Percentiles rank a stretch among this genome's conserved stretches.
phyloP scores from a whole-genome alignment of 2,888 invertebrate species.

The Drosophila robusta region DNA sequence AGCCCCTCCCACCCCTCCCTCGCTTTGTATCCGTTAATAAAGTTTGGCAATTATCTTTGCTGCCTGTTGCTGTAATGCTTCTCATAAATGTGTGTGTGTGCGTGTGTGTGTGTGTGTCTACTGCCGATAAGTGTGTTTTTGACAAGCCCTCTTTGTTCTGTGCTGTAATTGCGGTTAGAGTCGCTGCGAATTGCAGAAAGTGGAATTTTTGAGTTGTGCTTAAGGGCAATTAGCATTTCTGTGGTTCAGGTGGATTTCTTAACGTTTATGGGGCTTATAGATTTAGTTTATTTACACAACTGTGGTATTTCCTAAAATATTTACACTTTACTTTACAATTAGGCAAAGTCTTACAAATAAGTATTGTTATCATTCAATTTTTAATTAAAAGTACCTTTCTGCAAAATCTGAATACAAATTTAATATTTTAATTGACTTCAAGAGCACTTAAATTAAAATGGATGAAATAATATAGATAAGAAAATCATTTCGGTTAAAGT shows the following conservation, averaged over 20 bases:
- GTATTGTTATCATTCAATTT: too few relatives aligned
- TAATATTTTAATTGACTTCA: too few relatives aligned
- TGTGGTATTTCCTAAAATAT: too few relatives aligned
- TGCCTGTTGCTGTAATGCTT: slow-evolving; percentile 68
- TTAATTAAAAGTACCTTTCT: too few relatives aligned
- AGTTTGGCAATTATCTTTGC: slow-evolving; percentile 75
- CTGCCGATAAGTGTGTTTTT: slow-evolving; percentile 9
- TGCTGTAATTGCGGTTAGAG: slow-evolving; percentile 12
- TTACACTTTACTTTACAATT: too few relatives aligned
- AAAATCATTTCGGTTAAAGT: too few relatives aligned
- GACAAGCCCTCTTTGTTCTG: slow-evolving; percentile 23
- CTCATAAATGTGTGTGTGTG: neutral
- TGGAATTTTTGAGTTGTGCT: slow-evolving; percentile 10
- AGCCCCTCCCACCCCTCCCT: neutral
- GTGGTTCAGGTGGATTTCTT: neutral
- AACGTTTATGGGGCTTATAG: neutral
- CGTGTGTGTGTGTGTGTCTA: neutral
- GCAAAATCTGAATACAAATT: too few relatives aligned
- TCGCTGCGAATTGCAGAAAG: slow-evolving; percentile 11
- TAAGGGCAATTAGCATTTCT: neutral
- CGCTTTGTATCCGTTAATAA: slow-evolving; percentile 67
- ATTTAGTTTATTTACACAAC: too few relatives aligned
- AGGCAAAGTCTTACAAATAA: too few relatives aligned
- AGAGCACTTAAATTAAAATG: too few relatives aligned
- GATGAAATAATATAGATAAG: too few relatives aligned